A percentile compares a stretch with the other conserved stretches of the same genome.
Conservation (phyloP, 2,113 vertebrate species). For the Cyprinodon brontotheroides region DNA sequence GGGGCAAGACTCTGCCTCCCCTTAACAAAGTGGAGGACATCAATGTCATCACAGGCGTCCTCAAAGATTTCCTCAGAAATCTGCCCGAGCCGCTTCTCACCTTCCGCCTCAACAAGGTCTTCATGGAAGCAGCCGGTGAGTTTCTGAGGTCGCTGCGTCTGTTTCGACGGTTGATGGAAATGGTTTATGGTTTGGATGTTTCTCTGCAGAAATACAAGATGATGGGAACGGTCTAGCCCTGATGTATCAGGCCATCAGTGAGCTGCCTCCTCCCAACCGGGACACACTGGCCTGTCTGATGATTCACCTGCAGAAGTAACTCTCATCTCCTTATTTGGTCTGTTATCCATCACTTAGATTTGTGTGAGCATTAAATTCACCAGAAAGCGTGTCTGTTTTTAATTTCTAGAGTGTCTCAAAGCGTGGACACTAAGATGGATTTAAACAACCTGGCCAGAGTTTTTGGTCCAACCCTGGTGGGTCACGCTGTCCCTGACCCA, state of each 20-base stretch:
- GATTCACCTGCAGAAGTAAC: conserved; percentile 90
- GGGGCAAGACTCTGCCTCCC: conserved; percentile 81
- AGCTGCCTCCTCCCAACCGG: conserved; percentile 89
- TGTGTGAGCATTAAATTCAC: neutral
- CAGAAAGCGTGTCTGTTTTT: neutral
- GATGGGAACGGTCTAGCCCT: conserved; percentile 89
- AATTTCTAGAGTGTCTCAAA: conserved; percentile 84
- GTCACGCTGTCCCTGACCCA: conserved; percentile 87
- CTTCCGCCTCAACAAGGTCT: conserved; percentile 86
- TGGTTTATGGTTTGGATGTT: neutral
- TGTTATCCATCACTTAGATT: neutral
- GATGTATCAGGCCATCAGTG: conserved; percentile 86
- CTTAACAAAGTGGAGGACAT: conserved; percentile 91
- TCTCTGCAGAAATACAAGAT: conserved; percentile 85
- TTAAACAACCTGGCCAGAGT: conserved; percentile 86
- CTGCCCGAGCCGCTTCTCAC: conserved; percentile 92
- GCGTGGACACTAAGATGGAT: conserved; percentile 89
- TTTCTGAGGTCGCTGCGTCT: neutral
- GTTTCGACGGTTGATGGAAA: neutral
- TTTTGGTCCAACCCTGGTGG: conserved; percentile 93
- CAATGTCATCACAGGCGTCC: conserved; percentile 86
- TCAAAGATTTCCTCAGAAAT: conserved; percentile 91
- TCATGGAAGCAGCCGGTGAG: conserved; percentile 91
- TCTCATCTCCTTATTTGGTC: neutral
- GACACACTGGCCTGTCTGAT: conserved; percentile 94